A percentile compares a stretch with the other conserved stretches of the same genome.
Conservation (phyloP, 2,888 invertebrate species). For the Steinernema hermaphroditum region DNA sequence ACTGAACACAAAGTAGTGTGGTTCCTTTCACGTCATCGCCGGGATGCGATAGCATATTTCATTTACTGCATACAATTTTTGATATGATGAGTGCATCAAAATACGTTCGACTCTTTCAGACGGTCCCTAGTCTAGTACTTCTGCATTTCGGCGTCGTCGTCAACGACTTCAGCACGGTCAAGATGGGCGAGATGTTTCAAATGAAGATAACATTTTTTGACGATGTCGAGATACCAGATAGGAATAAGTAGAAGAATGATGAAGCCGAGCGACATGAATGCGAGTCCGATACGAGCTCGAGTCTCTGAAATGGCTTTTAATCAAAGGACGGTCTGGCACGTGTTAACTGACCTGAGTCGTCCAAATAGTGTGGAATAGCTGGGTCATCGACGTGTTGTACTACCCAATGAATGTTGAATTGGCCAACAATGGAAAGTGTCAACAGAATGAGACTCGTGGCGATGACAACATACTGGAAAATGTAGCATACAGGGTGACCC, state of each 20-base stretch:
- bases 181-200: neutral
- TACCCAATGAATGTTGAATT: neutral
- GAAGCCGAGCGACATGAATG: neutral
- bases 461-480: slow-evolving; percentile 1
- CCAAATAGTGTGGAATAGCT: neutral
- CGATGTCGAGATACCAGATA: slow-evolving; percentile 18
- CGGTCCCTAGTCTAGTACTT: neutral
- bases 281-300: neutral
- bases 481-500: no score
- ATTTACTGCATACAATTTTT: no score
- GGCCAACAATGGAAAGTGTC: neutral
- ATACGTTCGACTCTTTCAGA: no score
- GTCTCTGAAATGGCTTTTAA: no score
- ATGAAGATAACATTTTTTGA: slow-evolving; percentile 8
- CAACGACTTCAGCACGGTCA: neutral
- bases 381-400: neutral
- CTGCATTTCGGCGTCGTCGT: neutral
- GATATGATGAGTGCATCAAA: no score
- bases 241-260: neutral
- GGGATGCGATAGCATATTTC: no score
- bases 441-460: neutral
- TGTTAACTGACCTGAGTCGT: neutral
- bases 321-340: no score
- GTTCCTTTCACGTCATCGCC: no score
- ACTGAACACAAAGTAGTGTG: no score